Conservation (phyloP, 2,797 vertebrate genomes). For the Buceros bicornis region DNA sequence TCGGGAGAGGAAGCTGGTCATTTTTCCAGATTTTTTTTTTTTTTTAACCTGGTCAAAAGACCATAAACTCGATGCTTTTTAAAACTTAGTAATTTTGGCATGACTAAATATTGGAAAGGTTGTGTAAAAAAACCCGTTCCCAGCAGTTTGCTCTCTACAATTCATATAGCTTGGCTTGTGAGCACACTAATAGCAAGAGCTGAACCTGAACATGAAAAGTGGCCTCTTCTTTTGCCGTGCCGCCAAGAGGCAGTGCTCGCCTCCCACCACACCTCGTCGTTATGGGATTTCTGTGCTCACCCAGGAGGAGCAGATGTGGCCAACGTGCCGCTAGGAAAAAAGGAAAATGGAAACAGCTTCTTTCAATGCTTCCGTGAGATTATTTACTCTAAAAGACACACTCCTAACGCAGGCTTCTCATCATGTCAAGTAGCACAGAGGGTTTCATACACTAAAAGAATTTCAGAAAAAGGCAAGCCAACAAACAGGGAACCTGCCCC, state of each 20-base stretch:
- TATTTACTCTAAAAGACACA: conserved; percentile 1
- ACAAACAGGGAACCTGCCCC: neutral
- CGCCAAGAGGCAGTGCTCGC: neutral
- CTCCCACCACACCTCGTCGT: neutral
- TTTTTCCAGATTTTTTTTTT: neutral
- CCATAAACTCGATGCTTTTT: neutral
- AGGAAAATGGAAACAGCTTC: neutral
- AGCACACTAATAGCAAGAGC: neutral
- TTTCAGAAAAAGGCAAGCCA: neutral
- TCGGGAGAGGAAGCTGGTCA: neutral
- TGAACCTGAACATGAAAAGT: neutral
- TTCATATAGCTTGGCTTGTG: neutral
- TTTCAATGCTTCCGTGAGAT: neutral
- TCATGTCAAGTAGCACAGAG: neutral
- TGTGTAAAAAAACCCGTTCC: neutral
- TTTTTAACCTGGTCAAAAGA: neutral
- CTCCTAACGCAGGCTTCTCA: neutral
- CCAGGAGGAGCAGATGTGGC: neutral
- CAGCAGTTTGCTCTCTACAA: neutral
- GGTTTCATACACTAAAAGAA: neutral
- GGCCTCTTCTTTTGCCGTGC: neutral
- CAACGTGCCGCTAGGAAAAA: neutral
- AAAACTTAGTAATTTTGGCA: neutral
- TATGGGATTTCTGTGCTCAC: neutral
- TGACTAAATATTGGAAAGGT: conserved; percentile 7